Base-by-base conservation (phyloP, 2,888 invertebrate genomes). In the Drosophila merina region DNA sequence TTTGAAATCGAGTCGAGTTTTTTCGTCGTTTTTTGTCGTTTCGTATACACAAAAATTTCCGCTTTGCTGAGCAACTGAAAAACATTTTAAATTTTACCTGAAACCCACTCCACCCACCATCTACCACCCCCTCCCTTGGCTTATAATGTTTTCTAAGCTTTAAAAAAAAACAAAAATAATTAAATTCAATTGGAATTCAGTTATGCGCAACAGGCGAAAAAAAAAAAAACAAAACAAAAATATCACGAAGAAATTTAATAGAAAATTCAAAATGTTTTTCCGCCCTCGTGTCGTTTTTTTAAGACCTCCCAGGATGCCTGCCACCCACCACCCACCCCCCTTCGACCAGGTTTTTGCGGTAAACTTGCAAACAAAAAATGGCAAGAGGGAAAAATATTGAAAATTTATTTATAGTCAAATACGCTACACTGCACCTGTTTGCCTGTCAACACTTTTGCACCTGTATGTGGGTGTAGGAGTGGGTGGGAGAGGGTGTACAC, bases 361-460 rank as follows among this genome's bases (percentile, higher is more conserved):
- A 26, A 44, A 31, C 31, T 14, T 4, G 30, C 33, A 33, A 25
- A 47, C 12, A 47, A n/a, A 31, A 44, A 62, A 31, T n/a, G 47
- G 55, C 20, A 30, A 31, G 36, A 25, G 48, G 48, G 38, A 38
- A 66, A 50, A 44, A 69, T 69, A 79, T 84, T 78, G 78, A 81
- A 79, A 72, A 84, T 81, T 75, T 79, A 79, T 79, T 79, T 84
- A 81, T 84, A 79, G 79, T 71, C 75, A 73, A 84, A 79, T 84
- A 81, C 84, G 84, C 66, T 80, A 80, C 70, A 71, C 60, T 79
- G 81, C 84, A 79, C 79, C 84, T 80, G 78, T 70, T 69, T 74
- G 64, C 63, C 49, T 77, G 72, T 72, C 79, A 79, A 71, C 79
- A 64, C 70, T 49, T 59, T 31, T 40, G 28, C 51, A 25, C 26